A percentile compares a stretch with the other conserved stretches of the same genome.
These are phyloP conservation scores for Forbesichthys agassizii DNA, from an alignment of 2,113 vertebrate species.

Conservation along the genomic window DNA sequence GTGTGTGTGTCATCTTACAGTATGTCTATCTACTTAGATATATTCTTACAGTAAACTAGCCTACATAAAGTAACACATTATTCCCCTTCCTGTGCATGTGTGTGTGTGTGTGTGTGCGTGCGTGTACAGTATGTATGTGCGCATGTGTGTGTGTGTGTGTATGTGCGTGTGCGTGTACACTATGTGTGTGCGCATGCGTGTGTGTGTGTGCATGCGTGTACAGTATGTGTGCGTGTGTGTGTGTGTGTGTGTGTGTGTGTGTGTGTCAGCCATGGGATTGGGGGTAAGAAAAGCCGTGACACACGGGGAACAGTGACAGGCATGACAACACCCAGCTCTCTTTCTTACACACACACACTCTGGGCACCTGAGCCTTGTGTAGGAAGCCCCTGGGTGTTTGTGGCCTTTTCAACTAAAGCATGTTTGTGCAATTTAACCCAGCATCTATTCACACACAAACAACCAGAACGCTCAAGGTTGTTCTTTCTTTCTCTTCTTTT, in stretches of 20 bases:
- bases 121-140: no score
- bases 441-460: not conserved
- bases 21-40: no score
- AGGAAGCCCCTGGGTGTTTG: conserved; percentile 32
- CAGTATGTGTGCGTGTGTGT: no score
- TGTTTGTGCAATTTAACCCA: not conserved
- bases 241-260: no score
- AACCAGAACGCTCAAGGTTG: not conserved
- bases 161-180: no score
- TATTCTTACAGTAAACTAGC: no score
- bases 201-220: no score
- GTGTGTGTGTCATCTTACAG: not conserved
- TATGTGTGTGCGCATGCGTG: no score
- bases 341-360: conserved; percentile 24
- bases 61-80: no score
- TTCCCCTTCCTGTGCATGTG: conserved; percentile 4
- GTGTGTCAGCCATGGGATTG: no score
- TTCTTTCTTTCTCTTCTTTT: not conserved
- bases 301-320: not conserved
- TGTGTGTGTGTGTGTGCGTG: conserved; percentile 8
- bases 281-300: no score
- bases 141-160: no score
- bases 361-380: conserved; percentile 42
- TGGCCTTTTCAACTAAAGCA: not conserved
- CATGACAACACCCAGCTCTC: conserved; percentile 23